These are phyloP conservation scores for Mythimna lalbum DNA, from an alignment of 2,888 invertebrate genomes.

Conservation along the genomic window DNA sequence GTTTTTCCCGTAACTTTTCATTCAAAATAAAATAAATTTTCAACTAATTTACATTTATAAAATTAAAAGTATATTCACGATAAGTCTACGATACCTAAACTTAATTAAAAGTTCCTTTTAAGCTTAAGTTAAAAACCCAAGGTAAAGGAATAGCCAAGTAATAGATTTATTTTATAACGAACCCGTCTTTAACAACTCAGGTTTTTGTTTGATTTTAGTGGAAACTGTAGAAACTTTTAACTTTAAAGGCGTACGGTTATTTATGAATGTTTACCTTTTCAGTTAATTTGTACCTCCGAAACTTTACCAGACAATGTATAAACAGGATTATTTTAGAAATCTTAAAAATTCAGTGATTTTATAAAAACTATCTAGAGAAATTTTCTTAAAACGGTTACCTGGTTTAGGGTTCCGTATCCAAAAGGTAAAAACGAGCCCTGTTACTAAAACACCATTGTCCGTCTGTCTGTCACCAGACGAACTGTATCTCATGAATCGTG, in stretches of 20 bases:
- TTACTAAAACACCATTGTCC: no score
- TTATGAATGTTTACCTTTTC: constrained; percentile 2
- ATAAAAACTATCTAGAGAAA: no score
- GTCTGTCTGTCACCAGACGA: no score
- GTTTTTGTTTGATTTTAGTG: constrained; percentile 13
- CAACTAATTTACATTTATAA: not conserved
- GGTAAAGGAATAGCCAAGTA: constrained; percentile 22
- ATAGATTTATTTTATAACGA: constrained; percentile 48
- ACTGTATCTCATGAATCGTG: no score
- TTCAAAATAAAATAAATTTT: not conserved
- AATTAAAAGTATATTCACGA: constrained; percentile 9
- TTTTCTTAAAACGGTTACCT: no score
- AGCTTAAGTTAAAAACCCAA: constrained; percentile 26
- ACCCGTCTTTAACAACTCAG: constrained; percentile 3
- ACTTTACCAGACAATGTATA: not conserved
- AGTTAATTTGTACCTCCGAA: not conserved
- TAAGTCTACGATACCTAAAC: constrained; percentile 29
- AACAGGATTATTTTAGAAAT: not conserved
- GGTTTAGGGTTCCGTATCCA: no score
- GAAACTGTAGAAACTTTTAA: constrained; percentile 1
- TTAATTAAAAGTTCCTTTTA: constrained; percentile 46
- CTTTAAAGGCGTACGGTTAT: constrained; percentile 1
- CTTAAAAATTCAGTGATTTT: not conserved
- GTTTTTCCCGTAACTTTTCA: not conserved
- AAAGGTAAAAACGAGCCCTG: no score